Percentiles rank a stretch among this genome's conserved stretches.
Conservation (phyloP, 1,140 invertebrate genomes). For the Caligus rogercresseyi region DNA sequence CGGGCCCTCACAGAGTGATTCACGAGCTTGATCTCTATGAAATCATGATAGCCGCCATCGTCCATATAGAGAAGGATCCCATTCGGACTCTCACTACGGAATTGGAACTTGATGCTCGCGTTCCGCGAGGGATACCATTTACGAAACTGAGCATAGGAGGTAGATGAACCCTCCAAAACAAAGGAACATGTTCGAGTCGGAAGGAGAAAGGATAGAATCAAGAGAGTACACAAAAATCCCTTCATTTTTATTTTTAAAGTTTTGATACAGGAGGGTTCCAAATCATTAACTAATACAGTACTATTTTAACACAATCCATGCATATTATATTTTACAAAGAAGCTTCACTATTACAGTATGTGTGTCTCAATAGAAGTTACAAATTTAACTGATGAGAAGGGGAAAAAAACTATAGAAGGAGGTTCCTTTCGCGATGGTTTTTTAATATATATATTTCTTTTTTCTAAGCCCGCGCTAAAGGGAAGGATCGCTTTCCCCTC, state of each 20-base stretch:
- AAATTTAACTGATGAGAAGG: too few relatives aligned
- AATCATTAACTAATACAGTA: not conserved
- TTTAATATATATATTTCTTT: not conserved
- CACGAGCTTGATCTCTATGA: conserved; percentile 83
- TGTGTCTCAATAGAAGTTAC: too few relatives aligned
- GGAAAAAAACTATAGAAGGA: too few relatives aligned
- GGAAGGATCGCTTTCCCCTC: not conserved
- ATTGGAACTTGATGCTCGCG: conserved; percentile 72
- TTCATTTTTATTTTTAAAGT: not conserved
- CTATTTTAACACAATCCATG: not conserved
- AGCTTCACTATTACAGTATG: too few relatives aligned
- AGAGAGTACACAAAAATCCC: too few relatives aligned
- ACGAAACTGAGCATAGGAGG: conserved; percentile 69
- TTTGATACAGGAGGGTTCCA: not conserved
- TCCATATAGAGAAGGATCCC: conserved; percentile 77
- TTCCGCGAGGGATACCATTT: conserved; percentile 73
- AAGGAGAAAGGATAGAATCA: not conserved
- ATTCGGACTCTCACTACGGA: conserved; percentile 73
- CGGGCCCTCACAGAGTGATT: conserved; percentile 67
- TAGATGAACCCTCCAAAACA: conserved; percentile 51
- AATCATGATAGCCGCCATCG: conserved; percentile 80
- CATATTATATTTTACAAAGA: not conserved
- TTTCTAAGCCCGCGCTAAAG: not conserved
- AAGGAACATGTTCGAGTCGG: conserved; percentile 23
- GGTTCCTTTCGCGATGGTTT: not conserved